These are phyloP conservation scores for Catharus bicknelli DNA, from an alignment of 2,113 vertebrate genomes.

Conservation along the genomic window DNA sequence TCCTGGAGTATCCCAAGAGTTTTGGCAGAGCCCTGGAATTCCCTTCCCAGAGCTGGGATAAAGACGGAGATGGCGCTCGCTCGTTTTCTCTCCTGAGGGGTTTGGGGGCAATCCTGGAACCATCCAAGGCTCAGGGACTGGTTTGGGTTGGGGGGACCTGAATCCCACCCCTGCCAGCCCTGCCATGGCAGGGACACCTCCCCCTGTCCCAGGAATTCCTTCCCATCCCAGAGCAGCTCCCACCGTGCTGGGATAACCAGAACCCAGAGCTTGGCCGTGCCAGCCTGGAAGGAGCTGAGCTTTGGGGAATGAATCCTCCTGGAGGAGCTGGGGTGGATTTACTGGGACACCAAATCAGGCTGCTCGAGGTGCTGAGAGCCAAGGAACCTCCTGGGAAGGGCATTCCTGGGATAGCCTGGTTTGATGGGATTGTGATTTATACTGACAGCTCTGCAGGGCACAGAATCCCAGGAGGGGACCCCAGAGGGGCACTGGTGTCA, in stretches of 20 bases:
- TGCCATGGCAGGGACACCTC: not conserved
- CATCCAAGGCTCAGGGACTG: not conserved
- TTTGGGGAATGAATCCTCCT: not conserved
- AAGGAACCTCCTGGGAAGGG: not conserved
- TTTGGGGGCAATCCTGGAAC: not conserved
- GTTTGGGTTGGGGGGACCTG: not conserved
- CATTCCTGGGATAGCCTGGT: not conserved
- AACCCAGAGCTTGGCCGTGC: accelerated
- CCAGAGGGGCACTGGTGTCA: not conserved
- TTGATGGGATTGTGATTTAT: accelerated
- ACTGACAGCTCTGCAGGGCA: not conserved
- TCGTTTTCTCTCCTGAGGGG: not conserved
- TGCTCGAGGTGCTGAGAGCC: not conserved
- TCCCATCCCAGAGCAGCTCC: not conserved
- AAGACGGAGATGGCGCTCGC: accelerated
- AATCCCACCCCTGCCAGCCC: not conserved
- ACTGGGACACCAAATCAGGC: not conserved
- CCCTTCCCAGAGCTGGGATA: not conserved
- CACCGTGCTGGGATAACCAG: not conserved
- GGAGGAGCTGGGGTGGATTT: not conserved
- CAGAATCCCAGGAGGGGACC: not conserved
- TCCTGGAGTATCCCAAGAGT: not conserved
- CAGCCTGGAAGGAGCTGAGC: not conserved
- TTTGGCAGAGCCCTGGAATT: not conserved
- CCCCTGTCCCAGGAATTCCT: not conserved